Evolutionary conservation across 1,140 invertebrate species (phyloP).

Genomic region (Dreissena rostriformis): DNA sequence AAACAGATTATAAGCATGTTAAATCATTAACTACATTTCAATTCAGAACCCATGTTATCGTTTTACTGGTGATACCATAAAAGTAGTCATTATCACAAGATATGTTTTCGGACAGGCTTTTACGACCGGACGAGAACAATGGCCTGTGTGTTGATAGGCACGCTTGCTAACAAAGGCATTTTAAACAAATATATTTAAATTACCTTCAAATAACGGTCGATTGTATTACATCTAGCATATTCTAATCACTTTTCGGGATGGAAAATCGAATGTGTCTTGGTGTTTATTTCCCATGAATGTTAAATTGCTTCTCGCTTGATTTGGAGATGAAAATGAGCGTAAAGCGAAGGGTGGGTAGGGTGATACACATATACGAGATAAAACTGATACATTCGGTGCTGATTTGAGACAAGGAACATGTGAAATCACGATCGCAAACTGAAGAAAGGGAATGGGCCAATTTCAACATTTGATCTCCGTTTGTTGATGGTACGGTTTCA

Average conservation of each 20-base stretch:
- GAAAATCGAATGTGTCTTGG: slow-evolving; percentile 7
- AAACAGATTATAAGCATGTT: no score
- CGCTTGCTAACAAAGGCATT: not conserved
- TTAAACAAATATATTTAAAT: slow-evolving; percentile 11
- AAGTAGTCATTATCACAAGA: slow-evolving; percentile 1
- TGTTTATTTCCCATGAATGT: slow-evolving; percentile 7
- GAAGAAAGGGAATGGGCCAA: not conserved
- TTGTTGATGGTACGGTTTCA: slow-evolving; percentile 3
- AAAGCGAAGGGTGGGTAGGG: not conserved
- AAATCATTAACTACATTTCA: no score
- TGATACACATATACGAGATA: not conserved
- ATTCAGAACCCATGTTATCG: not conserved
- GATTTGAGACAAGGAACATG: not conserved
- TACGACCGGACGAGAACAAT: not conserved
- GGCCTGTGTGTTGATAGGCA: not conserved
- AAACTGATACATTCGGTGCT: not conserved
- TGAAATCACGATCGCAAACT: not conserved
- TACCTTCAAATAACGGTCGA: slow-evolving; percentile 5
- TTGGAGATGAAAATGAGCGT: slow-evolving; percentile 7
- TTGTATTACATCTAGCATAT: not conserved
- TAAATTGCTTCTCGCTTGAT: not conserved
- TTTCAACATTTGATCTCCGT: not conserved
- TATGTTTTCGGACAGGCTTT: not conserved
- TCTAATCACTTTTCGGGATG: not conserved
- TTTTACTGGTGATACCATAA: not conserved